These are phyloP conservation scores for Callinectes sapidus DNA, from an alignment of 2,888 invertebrate genomes.

Conservation along the genomic window DNA sequence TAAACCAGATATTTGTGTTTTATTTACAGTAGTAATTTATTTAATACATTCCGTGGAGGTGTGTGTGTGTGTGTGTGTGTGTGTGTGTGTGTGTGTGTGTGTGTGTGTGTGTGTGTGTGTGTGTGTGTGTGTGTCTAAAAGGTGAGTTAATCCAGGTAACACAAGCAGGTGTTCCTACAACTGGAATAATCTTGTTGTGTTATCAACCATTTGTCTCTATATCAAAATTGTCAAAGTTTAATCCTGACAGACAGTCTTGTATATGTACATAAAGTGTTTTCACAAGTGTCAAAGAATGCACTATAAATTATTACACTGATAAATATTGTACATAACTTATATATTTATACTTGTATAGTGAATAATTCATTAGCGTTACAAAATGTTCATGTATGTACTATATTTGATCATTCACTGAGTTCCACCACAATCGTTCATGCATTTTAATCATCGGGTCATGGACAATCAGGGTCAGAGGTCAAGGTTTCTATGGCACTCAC, in stretches of 20 bases:
- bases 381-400: background rate
- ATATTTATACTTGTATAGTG: conserved; percentile 30
- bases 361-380: background rate
- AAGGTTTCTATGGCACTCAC: too few relatives aligned
- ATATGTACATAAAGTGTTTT: background rate
- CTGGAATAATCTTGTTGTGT: background rate
- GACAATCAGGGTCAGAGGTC: background rate
- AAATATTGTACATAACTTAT: conserved; percentile 25
- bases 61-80: background rate
- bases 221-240: background rate
- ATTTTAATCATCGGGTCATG: background rate
- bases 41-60: background rate
- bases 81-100: conserved; percentile 26
- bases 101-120: background rate
- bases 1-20: background rate
- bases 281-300: conserved; percentile 12
- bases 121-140: background rate
- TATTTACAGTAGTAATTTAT: background rate
- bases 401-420: background rate
- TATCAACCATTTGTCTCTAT: background rate
- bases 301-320: conserved; percentile 12
- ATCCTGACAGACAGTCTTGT: background rate
- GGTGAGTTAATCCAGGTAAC: background rate
- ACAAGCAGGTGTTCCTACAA: background rate
- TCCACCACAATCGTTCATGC: background rate